Percentiles rank a stretch among this genome's conserved stretches.
Conservation (phyloP, 2,113 vertebrate genomes). For the Apteryx mantelli region DNA sequence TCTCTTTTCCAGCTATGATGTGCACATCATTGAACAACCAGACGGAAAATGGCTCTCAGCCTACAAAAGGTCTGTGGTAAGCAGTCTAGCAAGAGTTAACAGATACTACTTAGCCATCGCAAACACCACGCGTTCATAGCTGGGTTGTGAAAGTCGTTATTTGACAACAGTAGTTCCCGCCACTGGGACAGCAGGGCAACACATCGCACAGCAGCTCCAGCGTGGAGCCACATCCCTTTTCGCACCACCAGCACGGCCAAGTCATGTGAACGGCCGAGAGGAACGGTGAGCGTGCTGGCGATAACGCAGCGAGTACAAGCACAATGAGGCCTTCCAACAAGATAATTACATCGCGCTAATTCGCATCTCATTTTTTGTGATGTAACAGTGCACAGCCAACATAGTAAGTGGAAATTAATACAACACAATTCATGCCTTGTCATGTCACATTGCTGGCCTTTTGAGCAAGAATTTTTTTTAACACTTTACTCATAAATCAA, state of each 20-base stretch:
- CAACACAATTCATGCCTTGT: not conserved
- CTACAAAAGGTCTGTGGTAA: not conserved
- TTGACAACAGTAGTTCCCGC: not conserved
- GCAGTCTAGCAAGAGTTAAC: not conserved
- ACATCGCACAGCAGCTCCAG: accelerated
- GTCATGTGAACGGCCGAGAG: not conserved
- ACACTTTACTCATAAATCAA: not conserved
- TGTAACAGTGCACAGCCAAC: not conserved
- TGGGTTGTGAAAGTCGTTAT: not conserved
- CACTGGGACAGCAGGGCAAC: accelerated
- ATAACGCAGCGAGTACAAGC: not conserved
- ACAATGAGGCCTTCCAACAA: not conserved
- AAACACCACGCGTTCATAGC: not conserved
- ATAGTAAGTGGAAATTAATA: not conserved
- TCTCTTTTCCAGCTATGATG: not conserved
- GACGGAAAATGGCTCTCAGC: not conserved
- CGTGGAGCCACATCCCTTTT: accelerated
- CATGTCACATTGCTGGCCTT: not conserved
- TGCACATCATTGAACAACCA: not conserved
- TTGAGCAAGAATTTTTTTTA: not conserved
- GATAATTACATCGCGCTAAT: not conserved
- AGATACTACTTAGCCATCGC: not conserved
- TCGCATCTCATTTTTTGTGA: not conserved
- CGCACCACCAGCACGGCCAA: accelerated
- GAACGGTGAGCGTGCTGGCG: not conserved